Conservation (phyloP, 2,888 invertebrate species). For the Oasisia sp. region DNA sequence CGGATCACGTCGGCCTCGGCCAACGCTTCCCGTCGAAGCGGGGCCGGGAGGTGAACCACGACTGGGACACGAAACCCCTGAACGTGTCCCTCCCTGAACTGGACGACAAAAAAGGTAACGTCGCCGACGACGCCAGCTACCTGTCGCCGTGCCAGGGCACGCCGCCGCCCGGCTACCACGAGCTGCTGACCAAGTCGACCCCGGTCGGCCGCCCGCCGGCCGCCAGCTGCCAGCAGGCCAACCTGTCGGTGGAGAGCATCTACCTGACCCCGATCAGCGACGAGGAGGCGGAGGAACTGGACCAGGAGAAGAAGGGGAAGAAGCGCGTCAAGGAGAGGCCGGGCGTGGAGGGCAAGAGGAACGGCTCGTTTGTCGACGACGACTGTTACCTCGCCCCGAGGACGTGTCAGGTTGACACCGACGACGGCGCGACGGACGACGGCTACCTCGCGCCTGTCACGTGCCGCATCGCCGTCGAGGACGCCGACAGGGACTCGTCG, state of each 20-base stretch:
- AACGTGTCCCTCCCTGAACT: neutral
- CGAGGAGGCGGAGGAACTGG: neutral
- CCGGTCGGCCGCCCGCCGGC: neutral
- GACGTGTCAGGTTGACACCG: neutral
- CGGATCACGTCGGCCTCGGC: neutral
- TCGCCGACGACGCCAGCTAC: neutral
- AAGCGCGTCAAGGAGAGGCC: neutral
- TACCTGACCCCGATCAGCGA: neutral
- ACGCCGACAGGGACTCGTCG: neutral
- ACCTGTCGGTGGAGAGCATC: neutral
- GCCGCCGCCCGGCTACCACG: conserved; percentile 25
- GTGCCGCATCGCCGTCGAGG: neutral
- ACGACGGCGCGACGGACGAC: neutral
- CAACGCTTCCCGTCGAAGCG: conserved; percentile 26
- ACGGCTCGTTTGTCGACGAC: neutral
- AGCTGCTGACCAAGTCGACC: conserved; percentile 19
- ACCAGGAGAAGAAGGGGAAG: neutral
- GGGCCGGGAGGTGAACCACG: conserved; percentile 25
- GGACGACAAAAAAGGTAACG: neutral
- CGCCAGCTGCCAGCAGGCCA: neutral
- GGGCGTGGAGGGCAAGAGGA: neutral
- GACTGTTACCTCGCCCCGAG: neutral
- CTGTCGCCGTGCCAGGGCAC: conserved; percentile 22
- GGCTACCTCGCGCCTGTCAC: neutral
- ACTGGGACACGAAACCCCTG: conserved; percentile 21